Conservation (phyloP, 2,797 vertebrate genomes). For the Setipinna tenuifilis region DNA sequence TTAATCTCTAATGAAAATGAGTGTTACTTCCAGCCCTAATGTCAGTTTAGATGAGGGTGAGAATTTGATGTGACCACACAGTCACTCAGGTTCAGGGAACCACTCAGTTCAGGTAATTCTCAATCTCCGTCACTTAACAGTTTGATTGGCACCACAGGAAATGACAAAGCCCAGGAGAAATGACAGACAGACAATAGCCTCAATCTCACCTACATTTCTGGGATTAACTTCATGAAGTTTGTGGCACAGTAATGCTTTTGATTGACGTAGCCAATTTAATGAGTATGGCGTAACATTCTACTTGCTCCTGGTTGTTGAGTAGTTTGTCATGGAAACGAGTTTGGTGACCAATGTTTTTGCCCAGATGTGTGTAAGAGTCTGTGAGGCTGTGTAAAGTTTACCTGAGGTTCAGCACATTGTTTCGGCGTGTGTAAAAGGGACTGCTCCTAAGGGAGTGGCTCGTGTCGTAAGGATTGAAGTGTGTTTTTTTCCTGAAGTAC, state of each 20-base stretch:
- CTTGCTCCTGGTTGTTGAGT: not conserved
- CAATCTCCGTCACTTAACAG: not conserved
- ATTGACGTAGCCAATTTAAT: not conserved
- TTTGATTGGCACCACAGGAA: not conserved
- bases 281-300: not conserved
- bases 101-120: not conserved
- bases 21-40: too few species aligned
- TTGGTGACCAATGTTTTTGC: too few species aligned
- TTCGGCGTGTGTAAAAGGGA: not conserved
- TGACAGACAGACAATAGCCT: not conserved
- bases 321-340: not conserved
- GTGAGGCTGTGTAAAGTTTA: not conserved
- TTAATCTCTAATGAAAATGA: too few species aligned
- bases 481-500: not conserved
- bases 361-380: not conserved
- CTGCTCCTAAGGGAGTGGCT: not conserved
- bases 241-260: not conserved
- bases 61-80: too few species aligned
- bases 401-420: not conserved
- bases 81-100: not conserved
- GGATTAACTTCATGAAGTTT: not conserved
- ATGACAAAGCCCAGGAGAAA: not conserved
- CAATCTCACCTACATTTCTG: not conserved
- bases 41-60: too few species aligned
- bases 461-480: not conserved